Base-by-base conservation (phyloP, 2,113 vertebrate genomes). In the Melanerpes aurifrons region DNA sequence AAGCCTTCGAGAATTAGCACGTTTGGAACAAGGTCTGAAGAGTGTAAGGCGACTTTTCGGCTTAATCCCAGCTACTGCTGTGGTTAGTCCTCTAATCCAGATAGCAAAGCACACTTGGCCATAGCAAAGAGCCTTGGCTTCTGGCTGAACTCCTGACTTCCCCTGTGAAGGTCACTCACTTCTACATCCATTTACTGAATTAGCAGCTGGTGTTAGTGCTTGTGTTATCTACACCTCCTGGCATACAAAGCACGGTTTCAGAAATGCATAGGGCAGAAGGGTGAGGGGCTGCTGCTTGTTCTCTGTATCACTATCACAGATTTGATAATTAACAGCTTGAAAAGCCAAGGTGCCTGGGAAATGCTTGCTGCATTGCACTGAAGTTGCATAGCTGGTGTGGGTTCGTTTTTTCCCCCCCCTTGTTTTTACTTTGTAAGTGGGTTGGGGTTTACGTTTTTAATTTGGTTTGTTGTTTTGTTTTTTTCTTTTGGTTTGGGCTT, bases 41-140 rank as follows among this genome's bases (percentile, higher is more conserved):
- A 3, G 40, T 26, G 29, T 58, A 3, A 50, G 31, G 61, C 67
- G 2, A 9, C 16, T 21, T 35, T 32, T 17, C 0, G 2, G 32
- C 63, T 43, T 32, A 25, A 8, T 63, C 43, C 3, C 7, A 24
- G 45, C 28, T 69, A 3, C 14, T 54, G 7, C 35, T 56, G 26
- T 17, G 28, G 11, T 10, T 20, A 5, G 10, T 5, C 7, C 63
- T 57, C 7, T 1, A 6, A 3, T 6, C 20, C 17, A 0, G 4
- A 6, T 4, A 7, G 59, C 14, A 14, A 2, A 68, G 54, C 31
- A 2, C 3, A 8, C 18, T 4, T 29, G 81, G 40, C 28, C 0
- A 0, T 4, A 2, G 0, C 10, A 25, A 18, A 14, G 24, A 76
- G 31, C 48, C 10, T 9, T 4, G 13, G 13, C n/a, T 68, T n/a